Conservation (phyloP, 2,888 invertebrate species). For the Petrolisthes cinctipes region DNA sequence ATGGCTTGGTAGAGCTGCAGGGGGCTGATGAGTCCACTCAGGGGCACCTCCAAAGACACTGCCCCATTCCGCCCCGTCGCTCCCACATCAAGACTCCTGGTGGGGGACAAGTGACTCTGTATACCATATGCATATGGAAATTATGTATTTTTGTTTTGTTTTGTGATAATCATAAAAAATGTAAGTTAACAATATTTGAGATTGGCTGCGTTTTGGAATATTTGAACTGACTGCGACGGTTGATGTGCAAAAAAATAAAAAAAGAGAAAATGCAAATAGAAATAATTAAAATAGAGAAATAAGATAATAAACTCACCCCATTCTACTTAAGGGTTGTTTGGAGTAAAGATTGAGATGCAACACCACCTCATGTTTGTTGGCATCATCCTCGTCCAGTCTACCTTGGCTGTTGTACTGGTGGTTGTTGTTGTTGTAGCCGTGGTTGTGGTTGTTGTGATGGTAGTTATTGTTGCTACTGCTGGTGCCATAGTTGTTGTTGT, state of each 20-base stretch:
- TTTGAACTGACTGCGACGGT: not conserved
- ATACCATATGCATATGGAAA: not conserved
- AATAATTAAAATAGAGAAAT: no score
- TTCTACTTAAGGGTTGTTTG: slow-evolving; percentile 14
- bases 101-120: not conserved
- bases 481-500: not conserved
- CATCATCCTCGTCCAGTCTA: not conserved
- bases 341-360: slow-evolving; percentile 49
- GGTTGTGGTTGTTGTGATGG: not conserved
- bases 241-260: not conserved
- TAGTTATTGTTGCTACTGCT: not conserved
- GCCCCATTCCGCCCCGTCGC: slow-evolving; percentile 27
- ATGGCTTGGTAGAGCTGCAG: slow-evolving; percentile 43
- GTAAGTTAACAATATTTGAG: no score
- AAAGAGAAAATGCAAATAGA: no score
- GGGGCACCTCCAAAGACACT: slow-evolving; percentile 47
- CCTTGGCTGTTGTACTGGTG: not conserved
- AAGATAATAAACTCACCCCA: slow-evolving; percentile 20
- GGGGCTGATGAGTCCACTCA: slow-evolving; percentile 35
- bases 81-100: not conserved
- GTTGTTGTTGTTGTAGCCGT: not conserved
- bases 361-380: slow-evolving; percentile 46
- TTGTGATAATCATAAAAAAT: no score
- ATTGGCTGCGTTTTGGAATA: no score
- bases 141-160: no score